Conservation (phyloP, 2,888 invertebrate genomes). For the Tridacna crocea region DNA sequence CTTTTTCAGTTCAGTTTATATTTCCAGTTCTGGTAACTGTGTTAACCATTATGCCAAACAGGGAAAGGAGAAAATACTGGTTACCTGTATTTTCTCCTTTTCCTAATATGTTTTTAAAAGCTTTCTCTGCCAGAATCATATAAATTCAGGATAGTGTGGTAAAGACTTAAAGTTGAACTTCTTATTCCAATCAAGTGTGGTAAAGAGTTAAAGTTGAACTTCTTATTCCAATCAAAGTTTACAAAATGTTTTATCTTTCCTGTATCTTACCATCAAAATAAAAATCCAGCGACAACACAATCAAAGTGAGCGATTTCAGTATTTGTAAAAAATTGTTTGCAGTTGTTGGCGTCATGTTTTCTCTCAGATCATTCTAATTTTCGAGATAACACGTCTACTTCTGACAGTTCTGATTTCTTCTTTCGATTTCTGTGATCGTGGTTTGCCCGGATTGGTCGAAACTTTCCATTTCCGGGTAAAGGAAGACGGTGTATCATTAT, state of each 20-base stretch:
- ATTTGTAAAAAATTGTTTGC: conserved; percentile 42
- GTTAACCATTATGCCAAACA: too few relatives aligned
- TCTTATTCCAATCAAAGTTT: too few relatives aligned
- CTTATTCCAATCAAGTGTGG: too few relatives aligned
- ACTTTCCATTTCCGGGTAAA: conserved; percentile 73
- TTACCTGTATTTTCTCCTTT: too few relatives aligned
- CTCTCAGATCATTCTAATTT: conserved; percentile 11
- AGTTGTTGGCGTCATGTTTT: conserved; percentile 25
- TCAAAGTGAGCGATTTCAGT: conserved; percentile 59
- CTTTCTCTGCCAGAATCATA: too few relatives aligned
- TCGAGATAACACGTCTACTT: conserved; percentile 1
- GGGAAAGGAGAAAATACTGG: too few relatives aligned
- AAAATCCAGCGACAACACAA: conserved; percentile 66
- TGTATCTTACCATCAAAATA: conserved; percentile 64
- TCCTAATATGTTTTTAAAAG: too few relatives aligned
- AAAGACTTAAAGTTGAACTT: too few relatives aligned
- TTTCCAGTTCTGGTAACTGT: too few relatives aligned
- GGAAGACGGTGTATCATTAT: conserved; percentile 7
- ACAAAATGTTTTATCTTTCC: background rate
- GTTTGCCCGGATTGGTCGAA: conserved; percentile 70
- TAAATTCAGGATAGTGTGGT: too few relatives aligned
- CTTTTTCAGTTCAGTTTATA: too few relatives aligned
- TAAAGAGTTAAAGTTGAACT: too few relatives aligned
- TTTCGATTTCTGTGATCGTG: conserved; percentile 68
- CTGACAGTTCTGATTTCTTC: conserved; percentile 6